Conservation (phyloP, 2,797 vertebrate genomes). For the Xenops minutus region DNA sequence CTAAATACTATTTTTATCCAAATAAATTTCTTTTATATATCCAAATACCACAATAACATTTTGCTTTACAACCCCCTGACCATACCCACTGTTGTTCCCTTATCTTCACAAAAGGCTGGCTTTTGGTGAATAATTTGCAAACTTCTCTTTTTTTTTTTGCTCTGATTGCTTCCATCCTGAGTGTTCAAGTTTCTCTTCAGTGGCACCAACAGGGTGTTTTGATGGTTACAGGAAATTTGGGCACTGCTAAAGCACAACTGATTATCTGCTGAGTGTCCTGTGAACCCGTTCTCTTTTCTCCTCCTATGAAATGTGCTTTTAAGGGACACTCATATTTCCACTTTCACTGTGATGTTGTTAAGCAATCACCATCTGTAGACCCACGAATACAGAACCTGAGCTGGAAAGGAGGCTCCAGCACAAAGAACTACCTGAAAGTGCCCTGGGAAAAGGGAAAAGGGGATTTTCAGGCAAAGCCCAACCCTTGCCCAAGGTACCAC, state of each 20-base stretch:
- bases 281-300: background rate
- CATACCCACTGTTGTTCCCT: background rate
- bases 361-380: background rate
- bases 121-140: background rate
- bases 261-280: background rate
- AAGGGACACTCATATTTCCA: background rate
- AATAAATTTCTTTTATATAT: background rate
- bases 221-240: background rate
- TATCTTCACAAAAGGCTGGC: background rate
- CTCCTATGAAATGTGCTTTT: background rate
- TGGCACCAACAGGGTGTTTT: background rate
- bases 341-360: background rate
- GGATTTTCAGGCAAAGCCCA: background rate
- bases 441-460: background rate
- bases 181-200: background rate
- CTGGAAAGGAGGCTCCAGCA: background rate
- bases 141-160: accelerated
- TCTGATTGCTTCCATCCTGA: background rate
- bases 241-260: background rate
- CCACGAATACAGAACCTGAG: accelerated
- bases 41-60: background rate
- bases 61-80: background rate
- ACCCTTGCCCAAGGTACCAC: no score
- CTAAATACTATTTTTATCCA: background rate
- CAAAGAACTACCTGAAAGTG: accelerated